phyloP scores from a whole-genome alignment of 2,888 invertebrate species.

The Adineta ricciae region DNA sequence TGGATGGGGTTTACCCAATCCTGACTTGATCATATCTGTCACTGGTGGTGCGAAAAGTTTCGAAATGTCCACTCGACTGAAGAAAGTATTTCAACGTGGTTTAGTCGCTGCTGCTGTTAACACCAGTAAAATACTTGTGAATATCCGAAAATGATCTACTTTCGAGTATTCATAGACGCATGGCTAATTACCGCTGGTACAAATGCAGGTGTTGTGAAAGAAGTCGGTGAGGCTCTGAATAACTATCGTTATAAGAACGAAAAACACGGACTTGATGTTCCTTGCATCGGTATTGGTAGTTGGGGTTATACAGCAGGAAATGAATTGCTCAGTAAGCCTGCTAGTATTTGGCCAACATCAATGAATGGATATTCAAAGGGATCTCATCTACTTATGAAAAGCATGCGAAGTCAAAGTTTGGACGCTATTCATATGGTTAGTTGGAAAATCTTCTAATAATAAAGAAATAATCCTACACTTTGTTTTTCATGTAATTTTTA shows the following conservation, averaged over 20 bases:
- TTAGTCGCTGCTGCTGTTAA: slow-evolving; percentile 1
- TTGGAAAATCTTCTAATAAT: background rate
- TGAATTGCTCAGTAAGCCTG: background rate
- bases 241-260: background rate
- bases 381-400: background rate
- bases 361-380: background rate
- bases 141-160: no score
- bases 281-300: background rate
- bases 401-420: background rate
- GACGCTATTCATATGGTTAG: background rate
- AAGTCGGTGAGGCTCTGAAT: background rate
- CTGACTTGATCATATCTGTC: background rate
- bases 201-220: slow-evolving; percentile 16
- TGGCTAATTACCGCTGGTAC: slow-evolving; percentile 11
- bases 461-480: background rate
- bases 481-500: background rate
- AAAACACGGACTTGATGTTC: background rate
- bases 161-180: background rate
- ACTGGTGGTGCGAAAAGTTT: background rate
- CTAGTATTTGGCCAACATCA: no score
- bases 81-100: background rate
- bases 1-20: background rate
- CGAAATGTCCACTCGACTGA: background rate
- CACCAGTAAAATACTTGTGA: background rate
- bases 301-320: slow-evolving; percentile 15